Conservation (phyloP, 2,888 invertebrate genomes). For the Eilema griseolum region DNA sequence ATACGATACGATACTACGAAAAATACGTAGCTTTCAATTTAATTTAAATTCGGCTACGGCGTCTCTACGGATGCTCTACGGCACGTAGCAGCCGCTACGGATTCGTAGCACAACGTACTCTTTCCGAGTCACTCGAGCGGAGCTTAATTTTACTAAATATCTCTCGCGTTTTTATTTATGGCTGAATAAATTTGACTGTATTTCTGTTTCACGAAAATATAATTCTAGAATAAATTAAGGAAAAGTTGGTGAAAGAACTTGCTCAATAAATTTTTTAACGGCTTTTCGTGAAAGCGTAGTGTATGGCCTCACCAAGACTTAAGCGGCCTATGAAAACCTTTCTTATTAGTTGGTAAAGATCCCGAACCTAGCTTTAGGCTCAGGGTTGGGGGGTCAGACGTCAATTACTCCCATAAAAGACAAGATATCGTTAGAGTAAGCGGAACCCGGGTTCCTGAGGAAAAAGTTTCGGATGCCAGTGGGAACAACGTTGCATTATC, state of each 20-base stretch:
- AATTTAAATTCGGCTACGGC: slow-evolving; percentile 26
- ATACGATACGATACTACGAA: too few relatives aligned
- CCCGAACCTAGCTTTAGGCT: too few relatives aligned
- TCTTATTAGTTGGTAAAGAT: too few relatives aligned
- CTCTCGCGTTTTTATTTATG: slow-evolving; percentile 5
- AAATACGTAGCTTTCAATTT: slow-evolving; percentile 5
- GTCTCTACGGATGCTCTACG: slow-evolving; percentile 43
- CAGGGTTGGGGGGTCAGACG: too few relatives aligned
- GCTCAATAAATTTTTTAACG: background rate
- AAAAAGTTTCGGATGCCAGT: too few relatives aligned
- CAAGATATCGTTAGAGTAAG: too few relatives aligned
- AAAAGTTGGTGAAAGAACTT: background rate
- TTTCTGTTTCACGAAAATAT: background rate
- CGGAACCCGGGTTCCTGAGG: too few relatives aligned
- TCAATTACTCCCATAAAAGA: too few relatives aligned
- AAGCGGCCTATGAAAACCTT: too few relatives aligned
- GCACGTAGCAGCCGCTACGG: slow-evolving; percentile 44
- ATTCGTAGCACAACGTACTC: slow-evolving; percentile 31
- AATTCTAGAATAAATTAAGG: background rate
- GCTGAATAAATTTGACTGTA: background rate
- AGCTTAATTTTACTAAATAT: slow-evolving; percentile 21
- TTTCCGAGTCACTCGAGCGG: slow-evolving; percentile 12
- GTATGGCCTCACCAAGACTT: too few relatives aligned
- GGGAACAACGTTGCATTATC: too few relatives aligned
- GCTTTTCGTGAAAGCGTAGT: background rate